Conservation (phyloP, 2,797 vertebrate species). For the Hippopotamyrus pictus region DNA sequence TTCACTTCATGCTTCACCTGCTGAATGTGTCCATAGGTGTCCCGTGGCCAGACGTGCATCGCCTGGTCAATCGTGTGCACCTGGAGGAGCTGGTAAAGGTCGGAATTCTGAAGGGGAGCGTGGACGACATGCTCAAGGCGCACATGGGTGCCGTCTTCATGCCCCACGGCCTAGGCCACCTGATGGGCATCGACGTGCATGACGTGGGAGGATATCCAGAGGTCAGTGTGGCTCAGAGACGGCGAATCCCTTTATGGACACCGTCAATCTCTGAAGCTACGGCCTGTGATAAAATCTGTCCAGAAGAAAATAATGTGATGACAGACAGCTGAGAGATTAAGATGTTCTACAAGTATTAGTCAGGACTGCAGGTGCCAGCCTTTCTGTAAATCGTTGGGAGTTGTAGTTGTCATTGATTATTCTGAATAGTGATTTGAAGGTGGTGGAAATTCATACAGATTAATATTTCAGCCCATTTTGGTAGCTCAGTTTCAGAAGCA, state of each 20-base stretch:
- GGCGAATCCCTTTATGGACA: background rate
- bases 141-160: slow-evolving; percentile 90
- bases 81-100: slow-evolving; percentile 82
- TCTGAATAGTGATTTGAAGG: background rate
- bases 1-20: background rate
- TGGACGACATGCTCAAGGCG: slow-evolving; percentile 86
- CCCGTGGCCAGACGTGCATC: slow-evolving; percentile 87
- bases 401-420: background rate
- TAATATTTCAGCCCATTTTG: background rate
- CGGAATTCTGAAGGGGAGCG: slow-evolving; percentile 71
- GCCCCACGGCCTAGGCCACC: slow-evolving; percentile 92
- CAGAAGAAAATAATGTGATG: background rate
- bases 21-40: slow-evolving; percentile 60
- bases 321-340: background rate
- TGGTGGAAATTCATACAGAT: background rate
- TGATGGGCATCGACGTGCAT: slow-evolving; percentile 90
- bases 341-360: background rate
- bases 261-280: background rate
- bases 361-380: background rate
- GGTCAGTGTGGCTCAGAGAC: slow-evolving; percentile 59
- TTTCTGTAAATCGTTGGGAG: background rate
- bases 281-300: background rate
- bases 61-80: slow-evolving; percentile 80
- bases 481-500: background rate
- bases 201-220: slow-evolving; percentile 93